phyloP scores from a whole-genome alignment of 2,797 vertebrate genomes.

The Megaceryle alcyon region DNA sequence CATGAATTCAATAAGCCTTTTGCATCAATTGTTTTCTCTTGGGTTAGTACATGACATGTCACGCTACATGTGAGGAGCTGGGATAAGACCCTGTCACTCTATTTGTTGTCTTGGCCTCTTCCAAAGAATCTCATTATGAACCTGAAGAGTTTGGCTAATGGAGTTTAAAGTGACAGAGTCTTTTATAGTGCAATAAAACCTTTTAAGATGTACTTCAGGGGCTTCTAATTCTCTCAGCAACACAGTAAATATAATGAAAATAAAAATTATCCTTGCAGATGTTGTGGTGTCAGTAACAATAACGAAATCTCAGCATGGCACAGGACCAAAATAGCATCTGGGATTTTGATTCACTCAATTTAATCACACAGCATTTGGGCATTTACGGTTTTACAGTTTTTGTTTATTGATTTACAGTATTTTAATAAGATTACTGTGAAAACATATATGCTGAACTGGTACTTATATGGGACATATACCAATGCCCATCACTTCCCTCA shows the following conservation, averaged over 20 bases:
- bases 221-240: conserved; percentile 72
- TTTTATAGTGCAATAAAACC: conserved; percentile 74
- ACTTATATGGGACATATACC: conserved; percentile 7
- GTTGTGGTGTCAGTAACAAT: conserved; percentile 73
- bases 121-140: conserved; percentile 59
- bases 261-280: conserved; percentile 80
- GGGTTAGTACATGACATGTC: neutral
- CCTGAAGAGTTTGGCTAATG: conserved; percentile 64
- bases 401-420: conserved; percentile 72
- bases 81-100: neutral
- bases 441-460: conserved; percentile 49
- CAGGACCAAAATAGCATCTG: conserved; percentile 74
- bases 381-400: conserved; percentile 64
- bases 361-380: conserved; percentile 65
- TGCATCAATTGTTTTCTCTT: neutral
- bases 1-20: conserved; percentile 8
- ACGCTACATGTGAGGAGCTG: neutral
- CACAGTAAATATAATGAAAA: conserved; percentile 77
- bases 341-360: conserved; percentile 74
- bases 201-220: conserved; percentile 79
- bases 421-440: conserved; percentile 67
- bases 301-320: conserved; percentile 69
- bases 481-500: conserved; percentile 14
- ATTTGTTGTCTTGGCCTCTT: neutral
- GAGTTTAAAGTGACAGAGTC: conserved; percentile 74